A percentile compares a stretch with the other conserved stretches of the same genome.
Conservation (phyloP, 2,113 vertebrate genomes). For the Bubo blakistoni region DNA sequence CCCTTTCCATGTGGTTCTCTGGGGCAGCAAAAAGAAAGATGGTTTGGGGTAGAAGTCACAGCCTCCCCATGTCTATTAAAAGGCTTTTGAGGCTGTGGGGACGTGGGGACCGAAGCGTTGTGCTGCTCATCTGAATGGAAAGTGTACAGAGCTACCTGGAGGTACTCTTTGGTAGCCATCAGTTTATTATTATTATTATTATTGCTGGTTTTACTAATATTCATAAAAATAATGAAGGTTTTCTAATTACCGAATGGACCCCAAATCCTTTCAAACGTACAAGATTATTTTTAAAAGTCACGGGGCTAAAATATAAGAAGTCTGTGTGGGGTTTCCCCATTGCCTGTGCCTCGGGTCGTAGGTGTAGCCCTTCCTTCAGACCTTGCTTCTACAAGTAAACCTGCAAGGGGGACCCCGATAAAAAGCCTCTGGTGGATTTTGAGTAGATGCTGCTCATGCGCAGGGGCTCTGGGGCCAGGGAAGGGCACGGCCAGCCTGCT, state of each 20-base stretch:
- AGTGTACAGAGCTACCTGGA: not conserved
- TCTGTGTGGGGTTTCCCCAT: not conserved
- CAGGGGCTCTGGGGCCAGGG: not conserved
- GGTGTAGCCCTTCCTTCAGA: not conserved
- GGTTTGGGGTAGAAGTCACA: rapidly evolving
- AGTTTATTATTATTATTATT: not conserved
- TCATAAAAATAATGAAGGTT: not conserved
- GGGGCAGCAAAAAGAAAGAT: not conserved
- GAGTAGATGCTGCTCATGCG: rapidly evolving
- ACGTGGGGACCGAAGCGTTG: not conserved
- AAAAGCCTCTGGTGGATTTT: not conserved
- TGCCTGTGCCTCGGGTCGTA: not conserved
- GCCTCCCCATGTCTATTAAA: not conserved
- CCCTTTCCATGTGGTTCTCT: rapidly evolving
- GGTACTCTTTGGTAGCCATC: not conserved
- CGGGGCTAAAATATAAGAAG: not conserved
- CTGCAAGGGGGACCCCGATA: rapidly evolving
- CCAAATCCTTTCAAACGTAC: not conserved
- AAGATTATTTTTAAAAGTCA: not conserved
- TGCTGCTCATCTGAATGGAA: not conserved
- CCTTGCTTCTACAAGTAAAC: not conserved
- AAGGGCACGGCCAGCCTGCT: not conserved
- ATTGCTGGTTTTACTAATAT: not conserved
- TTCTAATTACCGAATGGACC: not conserved
- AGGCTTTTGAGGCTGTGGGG: not conserved